Evolutionary conservation across 2,797 vertebrate species (phyloP).

Genomic region (Acipenser oxyrinchus): DNA sequence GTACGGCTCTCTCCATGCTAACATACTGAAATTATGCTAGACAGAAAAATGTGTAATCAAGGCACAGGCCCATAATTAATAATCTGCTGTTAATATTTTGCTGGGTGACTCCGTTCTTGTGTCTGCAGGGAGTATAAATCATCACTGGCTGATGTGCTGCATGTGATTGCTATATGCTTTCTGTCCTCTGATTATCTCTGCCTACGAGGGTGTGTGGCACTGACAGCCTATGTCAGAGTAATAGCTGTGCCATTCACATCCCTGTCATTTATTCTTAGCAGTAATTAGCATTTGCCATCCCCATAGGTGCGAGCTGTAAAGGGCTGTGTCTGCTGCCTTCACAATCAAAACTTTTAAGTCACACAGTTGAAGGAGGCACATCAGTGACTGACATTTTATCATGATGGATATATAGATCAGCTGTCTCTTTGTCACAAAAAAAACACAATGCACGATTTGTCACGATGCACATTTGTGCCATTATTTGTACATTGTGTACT

Average conservation of each 20-base stretch:
- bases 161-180: conserved; percentile 6
- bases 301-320: neutral
- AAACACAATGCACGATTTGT: too few relatives aligned
- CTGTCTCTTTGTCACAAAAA: too few relatives aligned
- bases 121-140: neutral
- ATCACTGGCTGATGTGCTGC: conserved; percentile 10
- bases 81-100: neutral
- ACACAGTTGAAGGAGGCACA: neutral
- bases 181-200: conserved; percentile 10
- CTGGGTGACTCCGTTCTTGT: neutral
- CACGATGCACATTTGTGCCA: too few relatives aligned
- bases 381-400: neutral
- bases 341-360: neutral
- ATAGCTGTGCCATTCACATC: conserved; percentile 3
- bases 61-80: neutral
- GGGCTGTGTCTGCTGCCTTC: neutral
- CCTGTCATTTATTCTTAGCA: neutral
- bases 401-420: too few relatives aligned
- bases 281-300: conserved; percentile 4
- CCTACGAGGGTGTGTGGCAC: neutral
- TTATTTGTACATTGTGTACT: too few relatives aligned
- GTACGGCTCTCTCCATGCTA: too few relatives aligned
- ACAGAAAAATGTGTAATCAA: neutral
- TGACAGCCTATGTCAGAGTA: neutral
- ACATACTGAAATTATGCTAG: too few relatives aligned